phyloP scores from a whole-genome alignment of 2,113 vertebrate species.

The Sylvicapra grimmia region DNA sequence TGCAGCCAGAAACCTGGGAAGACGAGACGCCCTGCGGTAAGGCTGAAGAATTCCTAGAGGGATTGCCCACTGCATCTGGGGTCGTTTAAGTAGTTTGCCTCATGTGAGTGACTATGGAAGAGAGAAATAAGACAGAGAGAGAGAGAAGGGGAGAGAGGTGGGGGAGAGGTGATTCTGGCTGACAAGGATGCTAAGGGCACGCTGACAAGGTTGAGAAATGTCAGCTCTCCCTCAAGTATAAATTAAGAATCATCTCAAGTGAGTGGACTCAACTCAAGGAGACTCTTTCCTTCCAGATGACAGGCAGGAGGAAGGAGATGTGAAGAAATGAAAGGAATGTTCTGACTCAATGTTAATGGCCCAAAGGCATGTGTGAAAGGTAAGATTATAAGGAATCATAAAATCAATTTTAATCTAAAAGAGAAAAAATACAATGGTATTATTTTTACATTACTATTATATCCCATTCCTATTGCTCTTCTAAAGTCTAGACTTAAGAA shows the following conservation, averaged over 20 bases:
- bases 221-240: background rate
- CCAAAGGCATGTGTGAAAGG: background rate
- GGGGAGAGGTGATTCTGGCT: background rate
- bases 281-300: background rate
- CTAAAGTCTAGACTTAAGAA: background rate
- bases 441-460: background rate
- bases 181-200: background rate
- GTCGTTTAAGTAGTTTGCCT: background rate
- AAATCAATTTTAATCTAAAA: constrained; percentile 31
- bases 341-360: background rate
- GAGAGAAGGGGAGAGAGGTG: background rate
- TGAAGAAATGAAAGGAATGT: background rate
- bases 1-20: no score
- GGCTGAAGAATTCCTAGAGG: background rate
- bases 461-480: background rate
- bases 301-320: background rate
- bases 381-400: background rate
- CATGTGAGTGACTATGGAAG: background rate
- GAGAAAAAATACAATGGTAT: background rate
- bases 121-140: background rate
- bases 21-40: rapidly evolving
- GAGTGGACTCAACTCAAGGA: background rate
- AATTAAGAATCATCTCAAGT: background rate
- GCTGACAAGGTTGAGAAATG: background rate
- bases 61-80: background rate